Evolutionary conservation across 2,113 vertebrate genomes (phyloP).

Genomic region (Actenoides hombroni): DNA sequence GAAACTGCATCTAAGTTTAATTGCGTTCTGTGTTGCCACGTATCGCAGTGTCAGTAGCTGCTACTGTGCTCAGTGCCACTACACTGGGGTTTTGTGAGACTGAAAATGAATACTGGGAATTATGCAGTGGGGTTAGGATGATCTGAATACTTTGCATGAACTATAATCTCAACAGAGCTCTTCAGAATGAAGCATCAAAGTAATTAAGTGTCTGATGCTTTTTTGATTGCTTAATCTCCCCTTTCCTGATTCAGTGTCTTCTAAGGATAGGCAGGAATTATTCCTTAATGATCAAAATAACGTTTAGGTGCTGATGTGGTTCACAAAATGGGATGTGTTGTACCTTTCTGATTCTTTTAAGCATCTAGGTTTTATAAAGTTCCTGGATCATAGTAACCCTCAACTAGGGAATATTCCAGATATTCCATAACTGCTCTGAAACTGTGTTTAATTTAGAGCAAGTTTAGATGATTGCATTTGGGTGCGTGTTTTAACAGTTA

Average conservation of each 20-base stretch:
- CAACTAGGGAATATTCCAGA: not conserved
- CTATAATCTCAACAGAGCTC: not conserved
- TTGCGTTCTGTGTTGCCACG: not conserved
- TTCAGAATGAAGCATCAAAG: not conserved
- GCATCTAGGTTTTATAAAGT: not conserved
- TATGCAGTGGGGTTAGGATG: not conserved
- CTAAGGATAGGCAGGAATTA: slow-evolving; percentile 16
- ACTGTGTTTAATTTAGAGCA: not conserved
- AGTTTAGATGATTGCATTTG: not conserved
- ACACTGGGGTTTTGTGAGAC: not conserved
- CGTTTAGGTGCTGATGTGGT: not conserved
- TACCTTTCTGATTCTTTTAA: not conserved
- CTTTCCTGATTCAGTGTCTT: slow-evolving; percentile 12
- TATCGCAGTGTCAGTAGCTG: not conserved
- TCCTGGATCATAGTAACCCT: not conserved
- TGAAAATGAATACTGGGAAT: not conserved
- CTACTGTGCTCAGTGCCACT: not conserved
- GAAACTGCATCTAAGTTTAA: not conserved
- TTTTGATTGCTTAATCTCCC: slow-evolving; percentile 15
- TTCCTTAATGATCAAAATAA: not conserved
- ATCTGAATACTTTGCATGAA: not conserved
- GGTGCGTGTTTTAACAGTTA: not conserved
- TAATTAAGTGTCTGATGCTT: slow-evolving; percentile 40
- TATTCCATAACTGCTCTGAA: not conserved
- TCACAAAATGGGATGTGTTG: not conserved